Evolutionary conservation across 2,888 invertebrate genomes (phyloP).

Genomic region (Camptogramma bilineatum): DNA sequence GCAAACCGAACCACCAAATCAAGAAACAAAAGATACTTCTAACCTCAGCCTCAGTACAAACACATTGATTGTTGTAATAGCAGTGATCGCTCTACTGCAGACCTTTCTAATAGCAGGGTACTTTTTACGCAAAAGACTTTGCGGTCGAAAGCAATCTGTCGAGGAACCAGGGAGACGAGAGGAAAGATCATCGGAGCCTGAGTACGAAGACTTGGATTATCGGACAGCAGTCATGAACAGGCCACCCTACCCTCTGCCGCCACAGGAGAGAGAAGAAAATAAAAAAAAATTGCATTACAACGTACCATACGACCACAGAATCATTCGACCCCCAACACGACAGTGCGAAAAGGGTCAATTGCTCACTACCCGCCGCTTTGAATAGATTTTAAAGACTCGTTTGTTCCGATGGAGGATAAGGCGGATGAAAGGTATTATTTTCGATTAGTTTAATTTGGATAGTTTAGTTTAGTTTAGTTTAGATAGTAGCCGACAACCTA

Average conservation of each 20-base stretch:
- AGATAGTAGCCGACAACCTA: no score
- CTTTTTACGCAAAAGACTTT: constrained; percentile 6
- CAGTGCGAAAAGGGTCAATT: not conserved
- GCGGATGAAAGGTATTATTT: no score
- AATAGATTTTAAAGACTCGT: constrained; percentile 2
- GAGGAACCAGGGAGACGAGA: not conserved
- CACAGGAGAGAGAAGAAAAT: constrained; percentile 18
- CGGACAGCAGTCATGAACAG: not conserved
- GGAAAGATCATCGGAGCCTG: not conserved
- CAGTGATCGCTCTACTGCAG: constrained; percentile 6
- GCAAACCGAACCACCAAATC: not conserved
- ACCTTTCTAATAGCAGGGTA: not conserved
- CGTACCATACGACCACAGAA: constrained; percentile 25
- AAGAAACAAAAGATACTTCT: not conserved
- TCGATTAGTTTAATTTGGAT: no score
- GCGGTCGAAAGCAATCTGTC: not conserved
- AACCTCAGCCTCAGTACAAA: not conserved
- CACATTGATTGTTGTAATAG: constrained; percentile 1
- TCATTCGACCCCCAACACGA: constrained; percentile 5
- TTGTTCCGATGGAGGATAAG: no score
- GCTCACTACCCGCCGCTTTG: not conserved
- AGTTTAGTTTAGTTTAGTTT: no score
- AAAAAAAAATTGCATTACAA: constrained; percentile 19
- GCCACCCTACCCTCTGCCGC: constrained; percentile 13
- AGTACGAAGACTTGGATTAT: constrained; percentile 10